Evolutionary conservation across 1,140 invertebrate species (phyloP).

Genomic region (Brachystomella parvula): DNA sequence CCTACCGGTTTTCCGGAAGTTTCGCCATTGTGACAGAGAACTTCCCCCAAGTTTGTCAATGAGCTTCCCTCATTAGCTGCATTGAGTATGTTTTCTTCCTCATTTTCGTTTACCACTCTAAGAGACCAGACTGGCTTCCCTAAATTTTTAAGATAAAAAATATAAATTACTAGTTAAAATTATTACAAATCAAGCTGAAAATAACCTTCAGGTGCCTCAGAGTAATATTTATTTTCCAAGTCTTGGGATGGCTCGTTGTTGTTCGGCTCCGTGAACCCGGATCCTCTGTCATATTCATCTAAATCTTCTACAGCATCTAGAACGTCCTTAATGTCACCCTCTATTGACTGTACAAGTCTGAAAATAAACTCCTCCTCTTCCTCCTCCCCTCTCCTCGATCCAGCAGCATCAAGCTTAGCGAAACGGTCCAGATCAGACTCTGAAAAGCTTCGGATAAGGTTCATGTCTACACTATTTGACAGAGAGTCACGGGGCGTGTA

Average conservation of each 20-base stretch:
- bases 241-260: not conserved
- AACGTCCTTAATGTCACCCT: slow-evolving; percentile 24
- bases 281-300: slow-evolving; percentile 21
- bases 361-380: slow-evolving; percentile 18
- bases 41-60: slow-evolving; percentile 15
- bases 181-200: no score
- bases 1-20: not conserved
- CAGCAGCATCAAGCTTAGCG: slow-evolving; percentile 17
- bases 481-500: not conserved
- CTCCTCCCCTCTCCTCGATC: not conserved
- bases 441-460: slow-evolving; percentile 19
- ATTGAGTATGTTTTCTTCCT: not conserved
- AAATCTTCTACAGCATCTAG: slow-evolving; percentile 33
- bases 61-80: not conserved
- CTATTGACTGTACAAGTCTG: slow-evolving; percentile 23
- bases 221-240: not conserved
- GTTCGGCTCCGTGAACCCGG: not conserved
- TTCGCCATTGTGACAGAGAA: slow-evolving; percentile 20
- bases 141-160: not conserved
- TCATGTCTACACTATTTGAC: not conserved
- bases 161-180: no score
- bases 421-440: slow-evolving; percentile 29
- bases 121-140: not conserved
- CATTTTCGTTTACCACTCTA: not conserved
- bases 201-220: not conserved